phyloP scores from a whole-genome alignment of 1,140 invertebrate species.

The Palaemon carinicauda region DNA sequence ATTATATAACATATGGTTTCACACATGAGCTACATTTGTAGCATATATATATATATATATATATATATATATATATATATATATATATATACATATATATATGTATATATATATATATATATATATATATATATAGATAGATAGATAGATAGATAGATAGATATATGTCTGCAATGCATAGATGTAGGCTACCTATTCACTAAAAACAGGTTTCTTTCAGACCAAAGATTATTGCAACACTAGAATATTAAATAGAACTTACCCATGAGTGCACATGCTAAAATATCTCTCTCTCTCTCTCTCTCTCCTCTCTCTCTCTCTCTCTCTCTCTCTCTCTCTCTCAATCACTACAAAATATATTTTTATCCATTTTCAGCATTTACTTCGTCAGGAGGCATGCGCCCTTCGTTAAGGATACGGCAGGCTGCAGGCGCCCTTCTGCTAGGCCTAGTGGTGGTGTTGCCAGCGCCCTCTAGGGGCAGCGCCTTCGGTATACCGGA shows the following conservation, averaged over 20 bases:
- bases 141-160: too few relatives aligned
- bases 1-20: too few relatives aligned
- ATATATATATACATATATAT: too few relatives aligned
- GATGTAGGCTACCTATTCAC: neutral
- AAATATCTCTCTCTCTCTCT: neutral
- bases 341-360: neutral
- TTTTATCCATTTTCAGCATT: neutral
- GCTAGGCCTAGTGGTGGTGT: too few relatives aligned
- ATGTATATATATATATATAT: too few relatives aligned
- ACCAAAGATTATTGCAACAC: neutral
- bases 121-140: too few relatives aligned
- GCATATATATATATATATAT: too few relatives aligned
- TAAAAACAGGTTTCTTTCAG: neutral
- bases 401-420: neutral
- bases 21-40: too few relatives aligned
- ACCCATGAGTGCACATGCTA: too few relatives aligned
- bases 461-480: neutral
- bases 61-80: too few relatives aligned
- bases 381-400: neutral
- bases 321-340: slow-evolving; percentile 28
- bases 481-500: slow-evolving; percentile 5
- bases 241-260: neutral
- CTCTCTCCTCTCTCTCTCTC: slow-evolving; percentile 11
- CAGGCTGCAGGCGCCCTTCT: neutral
- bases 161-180: neutral